Conservation (phyloP, 2,797 vertebrate genomes). For the Morus bassanus region DNA sequence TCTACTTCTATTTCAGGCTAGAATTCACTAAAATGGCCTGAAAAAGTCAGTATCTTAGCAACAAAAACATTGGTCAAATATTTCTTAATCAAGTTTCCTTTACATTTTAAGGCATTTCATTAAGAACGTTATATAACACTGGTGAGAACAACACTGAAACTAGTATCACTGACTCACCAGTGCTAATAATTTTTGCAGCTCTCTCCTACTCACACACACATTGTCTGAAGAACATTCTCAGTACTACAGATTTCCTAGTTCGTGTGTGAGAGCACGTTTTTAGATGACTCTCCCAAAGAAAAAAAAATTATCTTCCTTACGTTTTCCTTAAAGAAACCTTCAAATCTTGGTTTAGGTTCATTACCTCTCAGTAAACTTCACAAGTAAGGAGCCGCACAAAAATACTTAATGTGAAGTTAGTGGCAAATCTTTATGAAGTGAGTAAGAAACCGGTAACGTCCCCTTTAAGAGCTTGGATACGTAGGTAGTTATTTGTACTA, state of each 20-base stretch:
- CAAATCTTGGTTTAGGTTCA: neutral
- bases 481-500: neutral
- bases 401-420: neutral
- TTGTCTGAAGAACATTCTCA: neutral
- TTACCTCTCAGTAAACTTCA: neutral
- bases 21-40: neutral
- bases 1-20: neutral
- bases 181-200: neutral
- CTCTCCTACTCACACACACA: neutral
- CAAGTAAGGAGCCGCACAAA: neutral
- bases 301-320: neutral
- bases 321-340: neutral
- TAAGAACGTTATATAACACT: neutral
- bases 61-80: neutral
- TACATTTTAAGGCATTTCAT: neutral
- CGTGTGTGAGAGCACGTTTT: neutral
- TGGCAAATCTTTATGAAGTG: neutral
- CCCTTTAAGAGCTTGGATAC: neutral
- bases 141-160: neutral
- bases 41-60: neutral
- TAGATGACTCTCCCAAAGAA: neutral
- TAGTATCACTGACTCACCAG: neutral
- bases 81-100: neutral
- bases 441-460: neutral
- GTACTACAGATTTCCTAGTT: neutral